Conservation (phyloP, 2,113 vertebrate genomes). For the Aldabrachelys gigantea region DNA sequence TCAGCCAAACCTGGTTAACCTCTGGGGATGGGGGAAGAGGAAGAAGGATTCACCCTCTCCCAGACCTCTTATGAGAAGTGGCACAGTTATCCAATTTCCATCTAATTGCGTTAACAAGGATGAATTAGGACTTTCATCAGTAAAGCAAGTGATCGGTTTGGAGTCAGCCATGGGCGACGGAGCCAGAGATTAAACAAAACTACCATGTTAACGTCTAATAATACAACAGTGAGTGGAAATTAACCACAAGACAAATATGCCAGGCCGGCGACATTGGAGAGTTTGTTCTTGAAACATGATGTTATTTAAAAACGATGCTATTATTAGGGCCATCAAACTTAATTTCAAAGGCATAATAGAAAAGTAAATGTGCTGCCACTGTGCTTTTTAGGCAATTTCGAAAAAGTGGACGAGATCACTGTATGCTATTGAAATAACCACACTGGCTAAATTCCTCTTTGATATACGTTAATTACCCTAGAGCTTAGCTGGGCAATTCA, state of each 20-base stretch:
- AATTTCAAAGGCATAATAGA: conserved; percentile 76
- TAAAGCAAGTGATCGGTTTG: conserved; percentile 72
- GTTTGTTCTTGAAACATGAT: conserved; percentile 73
- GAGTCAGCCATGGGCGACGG: conserved; percentile 83
- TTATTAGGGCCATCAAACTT: conserved; percentile 78
- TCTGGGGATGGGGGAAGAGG: conserved; percentile 54
- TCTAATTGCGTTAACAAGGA: conserved; percentile 86
- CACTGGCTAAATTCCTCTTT: conserved; percentile 64
- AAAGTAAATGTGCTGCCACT: conserved; percentile 76
- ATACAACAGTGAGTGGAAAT: conserved; percentile 81
- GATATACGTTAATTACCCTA: conserved; percentile 64
- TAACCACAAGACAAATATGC: conserved; percentile 81
- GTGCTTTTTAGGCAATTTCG: conserved; percentile 72
- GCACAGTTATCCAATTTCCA: conserved; percentile 78
- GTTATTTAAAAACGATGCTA: conserved; percentile 74
- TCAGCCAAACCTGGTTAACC: conserved; percentile 65
- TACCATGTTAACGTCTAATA: conserved; percentile 83
- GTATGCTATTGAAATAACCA: conserved; percentile 56
- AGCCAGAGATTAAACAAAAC: conserved; percentile 86
- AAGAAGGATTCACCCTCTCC: conserved; percentile 37
- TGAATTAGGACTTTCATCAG: conserved; percentile 84
- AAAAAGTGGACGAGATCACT: conserved; percentile 54
- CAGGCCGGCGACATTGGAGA: conserved; percentile 70
- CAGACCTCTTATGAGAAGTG: conserved; percentile 74
- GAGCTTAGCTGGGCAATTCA: conserved; percentile 32